Evolutionary conservation across 2,113 vertebrate genomes (phyloP), one percentile per base, ranked within the genome.

Genomic region (Onychorhynchus coronatus): DNA sequence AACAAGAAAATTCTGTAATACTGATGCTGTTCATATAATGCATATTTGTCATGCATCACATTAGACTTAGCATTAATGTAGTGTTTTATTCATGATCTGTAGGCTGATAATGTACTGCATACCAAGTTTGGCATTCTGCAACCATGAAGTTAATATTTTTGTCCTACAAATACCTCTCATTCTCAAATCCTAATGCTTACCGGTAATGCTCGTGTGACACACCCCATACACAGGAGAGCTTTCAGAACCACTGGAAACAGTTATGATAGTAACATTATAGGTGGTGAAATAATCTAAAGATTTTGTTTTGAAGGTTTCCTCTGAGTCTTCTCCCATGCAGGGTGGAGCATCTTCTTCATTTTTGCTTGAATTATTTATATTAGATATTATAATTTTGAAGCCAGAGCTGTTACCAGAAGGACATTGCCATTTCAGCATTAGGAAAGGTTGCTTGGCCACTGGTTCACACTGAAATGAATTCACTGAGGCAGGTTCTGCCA

Each of bases 161-260:
- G 18, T 41, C 41, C 50, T 56, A 59, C 3, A 14, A 73, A 7
- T 52, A 41, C 46, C 19, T 50, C 67, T 47, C 21, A 41, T 25
- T 39, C 22, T 59, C 22, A 35, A 68, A 73, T 65, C 39, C 42
- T 65, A 9, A 14, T 9, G 50, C 98, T 89, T 98, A 99, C 99
- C 90, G 92, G 98, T 98, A 92, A 99, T 98, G 85, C 98, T 97
- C 0, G 99, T 99, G 10, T 0, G 18, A 77, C 99, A 99, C 17
- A 2, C 1, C 2, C 2, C 4, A 5, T 33, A 4, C 33, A 59
- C 5, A 9, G 97, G 30, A 9, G 2, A 10, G 44, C 99, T 98
- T 21, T 10, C 41, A 59, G 12, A 23, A 33, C 73, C 94, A 93
- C 96, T 98, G 91, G 98, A 98, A 81, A 73, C 11, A 11, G 98